Evolutionary conservation across 2,113 vertebrate genomes (phyloP).

Genomic region (Eulemur rufifrons): DNA sequence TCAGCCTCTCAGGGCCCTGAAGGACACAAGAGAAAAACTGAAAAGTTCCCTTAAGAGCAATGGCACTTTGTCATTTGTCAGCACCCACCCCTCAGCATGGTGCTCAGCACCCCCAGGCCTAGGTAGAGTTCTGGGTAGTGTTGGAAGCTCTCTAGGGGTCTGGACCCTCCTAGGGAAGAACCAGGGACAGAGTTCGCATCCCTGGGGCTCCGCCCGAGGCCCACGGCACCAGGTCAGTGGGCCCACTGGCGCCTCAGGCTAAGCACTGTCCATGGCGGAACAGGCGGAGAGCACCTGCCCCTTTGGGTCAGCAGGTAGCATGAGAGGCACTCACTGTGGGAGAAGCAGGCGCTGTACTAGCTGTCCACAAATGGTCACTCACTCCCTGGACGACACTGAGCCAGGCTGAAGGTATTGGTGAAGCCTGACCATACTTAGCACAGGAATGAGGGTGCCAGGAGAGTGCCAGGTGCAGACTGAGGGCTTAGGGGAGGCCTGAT

Average conservation of each 20-base stretch:
- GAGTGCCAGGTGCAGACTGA: neutral
- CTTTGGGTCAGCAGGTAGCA: slow-evolving; percentile 65
- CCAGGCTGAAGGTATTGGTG: neutral
- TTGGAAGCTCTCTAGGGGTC: neutral
- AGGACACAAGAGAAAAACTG: neutral
- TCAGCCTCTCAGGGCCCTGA: neutral
- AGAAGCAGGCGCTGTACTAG: slow-evolving; percentile 74
- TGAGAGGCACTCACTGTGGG: slow-evolving; percentile 72
- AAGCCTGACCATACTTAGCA: neutral
- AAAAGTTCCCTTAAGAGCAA: neutral
- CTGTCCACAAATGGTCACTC: slow-evolving; percentile 63
- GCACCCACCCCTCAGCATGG: neutral
- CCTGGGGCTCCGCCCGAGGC: neutral
- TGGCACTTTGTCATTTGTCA: neutral
- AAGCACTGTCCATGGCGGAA: slow-evolving; percentile 71
- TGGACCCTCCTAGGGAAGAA: neutral
- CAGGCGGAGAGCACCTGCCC: slow-evolving; percentile 72
- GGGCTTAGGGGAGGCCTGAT: neutral
- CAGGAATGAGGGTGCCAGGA: neutral
- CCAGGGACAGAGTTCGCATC: neutral
- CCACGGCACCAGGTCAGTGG: neutral
- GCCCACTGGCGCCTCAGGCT: slow-evolving; percentile 71
- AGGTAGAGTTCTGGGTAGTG: neutral
- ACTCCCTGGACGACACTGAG: neutral
- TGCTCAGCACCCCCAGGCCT: neutral